Percentiles rank a stretch among this genome's conserved stretches.
Conservation (phyloP, 2,888 invertebrate species). For the Eupithecia dodoneata region DNA sequence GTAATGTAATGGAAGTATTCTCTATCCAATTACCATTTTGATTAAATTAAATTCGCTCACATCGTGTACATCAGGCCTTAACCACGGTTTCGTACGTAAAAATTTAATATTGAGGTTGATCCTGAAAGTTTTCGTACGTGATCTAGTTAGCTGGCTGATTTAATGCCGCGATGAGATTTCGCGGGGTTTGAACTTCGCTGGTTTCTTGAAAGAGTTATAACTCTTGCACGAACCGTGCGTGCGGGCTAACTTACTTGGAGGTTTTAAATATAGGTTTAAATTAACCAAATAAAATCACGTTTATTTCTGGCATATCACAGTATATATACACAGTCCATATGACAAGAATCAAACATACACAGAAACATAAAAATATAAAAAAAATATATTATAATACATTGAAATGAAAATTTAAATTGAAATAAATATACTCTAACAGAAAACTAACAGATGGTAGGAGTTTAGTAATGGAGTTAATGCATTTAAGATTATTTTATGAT, state of each 20-base stretch:
- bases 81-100: constrained; percentile 67
- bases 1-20: background rate
- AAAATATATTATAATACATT: no score
- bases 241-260: background rate
- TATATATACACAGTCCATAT: no score
- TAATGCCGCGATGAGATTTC: constrained; percentile 51
- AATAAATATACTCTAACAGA: no score
- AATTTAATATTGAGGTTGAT: constrained; percentile 70
- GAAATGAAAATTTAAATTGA: no score
- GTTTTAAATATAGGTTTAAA: background rate
- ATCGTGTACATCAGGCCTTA: constrained; percentile 17
- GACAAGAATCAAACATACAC: no score
- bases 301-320: no score
- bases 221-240: background rate
- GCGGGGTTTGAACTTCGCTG: constrained; percentile 21
- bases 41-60: background rate
- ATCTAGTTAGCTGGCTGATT: constrained; percentile 59
- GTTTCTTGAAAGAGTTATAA: constrained; percentile 11
- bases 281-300: no score
- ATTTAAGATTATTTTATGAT: background rate
- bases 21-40: background rate
- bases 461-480: background rate
- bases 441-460: no score
- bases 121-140: constrained; percentile 63
- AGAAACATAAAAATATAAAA: no score